phyloP scores from a whole-genome alignment of 2,797 vertebrate genomes.

The Bryconaethiops microstoma region DNA sequence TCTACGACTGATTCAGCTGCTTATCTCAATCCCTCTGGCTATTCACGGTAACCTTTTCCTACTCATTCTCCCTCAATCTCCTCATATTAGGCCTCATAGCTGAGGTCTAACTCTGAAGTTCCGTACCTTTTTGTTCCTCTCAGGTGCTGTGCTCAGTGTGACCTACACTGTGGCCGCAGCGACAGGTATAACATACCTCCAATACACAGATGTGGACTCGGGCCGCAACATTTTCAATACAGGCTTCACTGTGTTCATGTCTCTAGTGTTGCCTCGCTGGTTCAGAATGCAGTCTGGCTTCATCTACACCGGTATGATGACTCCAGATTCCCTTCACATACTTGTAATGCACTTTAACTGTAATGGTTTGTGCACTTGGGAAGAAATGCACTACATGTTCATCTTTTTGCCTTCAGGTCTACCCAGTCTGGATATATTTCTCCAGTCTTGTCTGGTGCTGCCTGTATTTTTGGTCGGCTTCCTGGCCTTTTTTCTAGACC shows the following conservation, averaged over 20 bases:
- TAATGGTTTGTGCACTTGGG: neutral
- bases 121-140: neutral
- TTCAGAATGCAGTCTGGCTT: slow-evolving; percentile 60
- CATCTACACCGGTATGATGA: slow-evolving; percentile 76
- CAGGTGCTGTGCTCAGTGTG: slow-evolving; percentile 82
- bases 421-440: slow-evolving; percentile 73
- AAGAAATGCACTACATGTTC: neutral
- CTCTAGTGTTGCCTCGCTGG: slow-evolving; percentile 81
- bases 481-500: slow-evolving; percentile 83
- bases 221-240: slow-evolving; percentile 87
- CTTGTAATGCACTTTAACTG: neutral
- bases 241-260: slow-evolving; percentile 86
- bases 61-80: neutral
- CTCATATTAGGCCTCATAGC: neutral
- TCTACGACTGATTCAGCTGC: slow-evolving; percentile 71
- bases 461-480: slow-evolving; percentile 81
- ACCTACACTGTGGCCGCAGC: slow-evolving; percentile 80
- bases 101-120: neutral
- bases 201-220: slow-evolving; percentile 82
- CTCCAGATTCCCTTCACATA: neutral
- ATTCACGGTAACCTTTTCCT: slow-evolving; percentile 73
- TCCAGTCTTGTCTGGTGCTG: slow-evolving; percentile 76
- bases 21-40: slow-evolving; percentile 76
- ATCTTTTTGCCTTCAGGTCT: slow-evolving; percentile 49
- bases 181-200: slow-evolving; percentile 83